Base-by-base conservation (phyloP, 2,888 invertebrate species). In the Biston stratarius region DNA sequence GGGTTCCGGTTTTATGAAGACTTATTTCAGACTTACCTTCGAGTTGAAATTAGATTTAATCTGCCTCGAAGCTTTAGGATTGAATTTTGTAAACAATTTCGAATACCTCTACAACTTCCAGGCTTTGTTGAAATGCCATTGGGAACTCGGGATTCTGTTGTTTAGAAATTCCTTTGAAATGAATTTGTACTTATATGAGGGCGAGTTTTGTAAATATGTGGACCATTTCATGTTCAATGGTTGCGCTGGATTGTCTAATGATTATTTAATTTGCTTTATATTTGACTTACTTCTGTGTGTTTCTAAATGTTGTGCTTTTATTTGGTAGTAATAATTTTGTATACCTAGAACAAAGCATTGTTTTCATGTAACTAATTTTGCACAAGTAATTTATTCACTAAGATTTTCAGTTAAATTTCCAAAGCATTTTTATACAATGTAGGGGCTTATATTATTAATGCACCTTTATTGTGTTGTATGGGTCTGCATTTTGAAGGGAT, bases 51-150 rank as follows among this genome's bases (percentile, higher is more conserved):
- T 94, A 93, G 93, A 94, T 94, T 94, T 93, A 93, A 93, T 93
- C 94, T 90, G 92, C 88, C 91, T 89, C 91, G 90, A 87, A 92
- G 93, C 91, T 92, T 91, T 90, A 90, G 92, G 93, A 93, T 93
- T 94, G 93, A 93, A 93, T 93, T 94, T 92, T 92, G 92, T 93
- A 92, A 93, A 94, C 93, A 94, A 94, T 93, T 94, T 94, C 88
- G 85, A 88, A 91, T 94, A 93, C 92, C 92, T 92, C 90, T 89
- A 86, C 91, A 92, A 92, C 87, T 92, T 92, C 79, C 90, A 89
- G 90, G 92, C 92, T 93, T 92, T 94, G 93, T 94, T 88, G 86
- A 84, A 91, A 93, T 92, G 89, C 93, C 92, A 91, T 88, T 88
- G 92, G 92, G 91, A 90, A 84, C 88, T 86, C 88, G 84, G 88